A percentile compares a stretch with the other conserved stretches of the same genome.
Evolutionary conservation across 2,797 vertebrate genomes (phyloP).

Genomic region (Poecilia picta): DNA sequence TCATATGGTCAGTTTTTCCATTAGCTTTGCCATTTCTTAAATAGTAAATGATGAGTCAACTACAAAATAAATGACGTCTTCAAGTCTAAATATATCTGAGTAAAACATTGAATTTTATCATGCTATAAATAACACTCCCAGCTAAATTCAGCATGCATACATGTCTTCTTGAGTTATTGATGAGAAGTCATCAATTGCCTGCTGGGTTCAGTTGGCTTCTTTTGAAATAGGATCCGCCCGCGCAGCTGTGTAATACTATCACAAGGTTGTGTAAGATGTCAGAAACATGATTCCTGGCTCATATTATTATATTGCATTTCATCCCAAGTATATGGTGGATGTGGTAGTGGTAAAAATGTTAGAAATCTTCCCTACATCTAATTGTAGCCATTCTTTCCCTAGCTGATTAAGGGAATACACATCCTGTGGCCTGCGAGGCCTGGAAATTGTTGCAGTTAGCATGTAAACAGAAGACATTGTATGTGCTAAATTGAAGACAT

Average conservation of each 20-base stretch:
- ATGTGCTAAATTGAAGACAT: constrained; percentile 58
- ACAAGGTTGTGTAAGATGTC: constrained; percentile 42
- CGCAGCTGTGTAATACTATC: constrained; percentile 53
- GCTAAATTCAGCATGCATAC: constrained; percentile 29
- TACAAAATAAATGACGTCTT: constrained; percentile 21
- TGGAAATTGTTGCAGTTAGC: constrained; percentile 59
- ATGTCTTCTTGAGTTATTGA: constrained; percentile 21
- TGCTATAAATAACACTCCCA: constrained; percentile 30
- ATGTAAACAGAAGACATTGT: constrained; percentile 68
- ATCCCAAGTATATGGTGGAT: constrained; percentile 28
- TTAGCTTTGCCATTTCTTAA: constrained; percentile 62
- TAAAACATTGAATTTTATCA: constrained; percentile 15
- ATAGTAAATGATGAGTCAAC: constrained; percentile 47
- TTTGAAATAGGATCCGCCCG: constrained; percentile 42
- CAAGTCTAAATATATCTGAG: constrained; percentile 8
- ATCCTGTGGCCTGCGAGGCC: constrained; percentile 41
- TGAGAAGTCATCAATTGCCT: constrained; percentile 25
- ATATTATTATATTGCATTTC: constrained; percentile 52
- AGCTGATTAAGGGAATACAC: constrained; percentile 65
- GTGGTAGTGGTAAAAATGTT: constrained; percentile 13
- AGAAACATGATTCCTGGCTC: constrained; percentile 47
- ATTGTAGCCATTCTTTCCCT: constrained; percentile 33
- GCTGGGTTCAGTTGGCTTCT: constrained; percentile 10
- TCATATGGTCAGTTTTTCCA: constrained; percentile 55
- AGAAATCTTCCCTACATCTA: constrained; percentile 52